Base-by-base conservation (phyloP, 1,140 invertebrate species). In the Asbolus verrucosus region DNA sequence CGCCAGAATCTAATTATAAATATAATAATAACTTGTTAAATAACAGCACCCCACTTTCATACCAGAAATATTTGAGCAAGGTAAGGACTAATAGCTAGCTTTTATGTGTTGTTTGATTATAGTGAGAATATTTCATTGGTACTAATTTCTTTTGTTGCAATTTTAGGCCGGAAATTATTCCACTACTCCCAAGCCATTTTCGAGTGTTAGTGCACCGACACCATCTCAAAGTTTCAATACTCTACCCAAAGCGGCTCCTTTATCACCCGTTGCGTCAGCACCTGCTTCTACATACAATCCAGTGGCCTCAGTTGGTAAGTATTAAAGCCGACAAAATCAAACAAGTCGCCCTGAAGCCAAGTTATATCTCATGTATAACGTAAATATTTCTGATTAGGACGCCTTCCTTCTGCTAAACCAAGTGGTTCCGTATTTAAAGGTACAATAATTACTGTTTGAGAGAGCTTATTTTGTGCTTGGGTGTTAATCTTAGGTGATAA, bases 131-230 rank as follows among this genome's bases (percentile, higher is more conserved):
- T n/a, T 36, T 11, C 33, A 11, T 36, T 2, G 2, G 6, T 36
- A 3, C 5, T 11, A 36, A 36, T 11, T 36, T 2, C 5, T 11
- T 36, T 5, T 4, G 6, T 36, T 36, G 5, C 11, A 11, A 14
- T 46, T 27, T n/a, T 46, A 65, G 62, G 62, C 62, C 46, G 62
- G 62, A 15, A 65, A 46, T 46, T 65, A 43, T 16, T 65, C 72
- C 6, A 66, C 85, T 14, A 62, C 85, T 15, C 88, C 88, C 18
- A 88, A 88, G 76, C 88, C 89, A 3, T 90, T 89, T 74, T 82
- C 84, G 33, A 84, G 80, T 71, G 78, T 81, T 39, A 81, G 77
- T 69, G 72, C 81, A 13, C 84, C 69, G 67, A 76, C 76, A 19
- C 84, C 83, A 77, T 73, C 82, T 15, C 66, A 69, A 15, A 81